Evolutionary conservation across 2,113 vertebrate genomes (phyloP), one percentile per base, ranked within the genome.

Genomic region (Phainopepla nitens): DNA sequence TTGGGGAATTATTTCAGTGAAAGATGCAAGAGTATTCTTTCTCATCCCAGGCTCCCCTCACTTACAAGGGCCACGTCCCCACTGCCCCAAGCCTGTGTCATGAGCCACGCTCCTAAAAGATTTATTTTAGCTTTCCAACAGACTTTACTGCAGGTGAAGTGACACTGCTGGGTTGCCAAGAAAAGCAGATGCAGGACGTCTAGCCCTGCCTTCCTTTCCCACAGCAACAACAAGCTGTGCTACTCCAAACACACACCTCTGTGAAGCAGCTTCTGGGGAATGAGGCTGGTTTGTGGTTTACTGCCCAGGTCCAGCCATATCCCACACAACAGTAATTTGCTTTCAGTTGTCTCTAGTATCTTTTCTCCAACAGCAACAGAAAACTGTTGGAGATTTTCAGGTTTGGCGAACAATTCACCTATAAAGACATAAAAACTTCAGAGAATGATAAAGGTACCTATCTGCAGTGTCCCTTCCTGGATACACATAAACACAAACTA

Each of bases 181-280:
- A 84, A 61, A 61, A 96, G 53, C 83, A 93, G 94, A 71, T 84
- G 57, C 71, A 65, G 61, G 72, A 91, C 54, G 95, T 77, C 53
- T 57, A 94, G 64, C 33, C 20, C 79, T 78, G 77, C 39, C 53
- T 75, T 73, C 39, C 83, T 68, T 91, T 90, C 73, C 57, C 9
- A 5, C 86, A 89, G 71, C 1, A 2, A 81, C 27, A 89, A 71
- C 35, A 69, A 24, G 20, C 54, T 78, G 41, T 33, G 42, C 35
- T 60, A 58, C 54, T 81, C 77, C 75, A 87, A 94, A 94, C 54
- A 90, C 35, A 82, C 56, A 85, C 11, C 71, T 87, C 84, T 1
- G 0, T 68, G 62, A 83, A 85, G 81, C 8, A 12, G 54, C 51
- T 93, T 65, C 73, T 66, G 69, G 21, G 51, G 31, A 83, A 83